These are phyloP conservation scores for Decapterus maruadsi DNA, from an alignment of 2,797 vertebrate genomes.

Conservation along the genomic window DNA sequence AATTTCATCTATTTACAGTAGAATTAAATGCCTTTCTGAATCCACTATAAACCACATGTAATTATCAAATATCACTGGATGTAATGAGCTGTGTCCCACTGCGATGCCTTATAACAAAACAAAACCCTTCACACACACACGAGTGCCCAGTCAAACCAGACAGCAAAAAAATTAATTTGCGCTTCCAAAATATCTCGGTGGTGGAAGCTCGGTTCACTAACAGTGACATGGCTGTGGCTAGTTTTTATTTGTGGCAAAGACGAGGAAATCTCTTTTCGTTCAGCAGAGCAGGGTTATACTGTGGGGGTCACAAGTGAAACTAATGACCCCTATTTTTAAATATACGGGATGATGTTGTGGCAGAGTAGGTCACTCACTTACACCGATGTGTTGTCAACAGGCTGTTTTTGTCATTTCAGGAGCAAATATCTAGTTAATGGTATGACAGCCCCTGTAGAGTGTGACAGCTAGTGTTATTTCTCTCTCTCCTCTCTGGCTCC, in stretches of 20 bases:
- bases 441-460: not conserved
- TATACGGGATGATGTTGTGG: not conserved
- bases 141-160: slow-evolving; percentile 8
- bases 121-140: not conserved
- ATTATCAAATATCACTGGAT: not conserved
- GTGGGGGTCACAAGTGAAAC: not conserved
- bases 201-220: not conserved
- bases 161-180: not conserved
- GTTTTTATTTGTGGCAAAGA: not conserved
- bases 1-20: no score
- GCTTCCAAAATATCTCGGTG: not conserved
- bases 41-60: not conserved
- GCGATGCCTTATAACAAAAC: not conserved
- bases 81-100: not conserved
- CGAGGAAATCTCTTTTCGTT: not conserved
- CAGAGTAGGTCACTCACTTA: not conserved
- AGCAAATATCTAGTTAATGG: not conserved
- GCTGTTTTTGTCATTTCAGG: not conserved
- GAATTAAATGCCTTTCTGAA: not conserved
- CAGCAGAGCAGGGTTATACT: not conserved
- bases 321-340: not conserved
- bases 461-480: not conserved
- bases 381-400: not conserved
- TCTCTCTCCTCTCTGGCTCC: not conserved
- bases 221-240: not conserved